phyloP scores from a whole-genome alignment of 2,113 vertebrate species.

The Eidolon helvum region DNA sequence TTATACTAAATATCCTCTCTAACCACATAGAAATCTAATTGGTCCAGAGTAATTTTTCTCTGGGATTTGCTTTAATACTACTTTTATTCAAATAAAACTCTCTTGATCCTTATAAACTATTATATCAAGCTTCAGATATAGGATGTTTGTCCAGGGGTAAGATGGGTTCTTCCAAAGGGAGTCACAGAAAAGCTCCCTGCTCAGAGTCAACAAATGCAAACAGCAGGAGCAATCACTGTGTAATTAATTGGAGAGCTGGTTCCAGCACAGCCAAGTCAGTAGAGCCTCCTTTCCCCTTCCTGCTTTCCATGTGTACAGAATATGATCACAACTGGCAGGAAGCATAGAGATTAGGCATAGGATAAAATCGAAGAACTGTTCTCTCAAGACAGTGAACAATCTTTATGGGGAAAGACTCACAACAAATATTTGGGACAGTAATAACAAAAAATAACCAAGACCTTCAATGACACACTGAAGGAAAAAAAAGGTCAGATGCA shows the following conservation, averaged over 20 bases:
- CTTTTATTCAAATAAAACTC: slow-evolving; percentile 47
- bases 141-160: slow-evolving; percentile 33
- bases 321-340: background rate
- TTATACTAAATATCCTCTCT: background rate
- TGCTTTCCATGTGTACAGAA: background rate
- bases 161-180: background rate
- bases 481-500: background rate
- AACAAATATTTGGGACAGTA: background rate
- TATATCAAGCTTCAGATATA: background rate
- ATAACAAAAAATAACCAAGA: background rate
- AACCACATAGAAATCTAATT: slow-evolving; percentile 30
- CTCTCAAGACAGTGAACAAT: background rate
- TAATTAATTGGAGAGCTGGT: background rate
- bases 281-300: background rate
- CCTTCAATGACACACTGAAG: background rate
- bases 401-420: background rate
- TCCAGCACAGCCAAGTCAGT: background rate
- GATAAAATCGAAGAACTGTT: background rate
- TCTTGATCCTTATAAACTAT: slow-evolving; percentile 35
- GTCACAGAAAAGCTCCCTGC: background rate
- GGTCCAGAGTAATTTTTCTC: slow-evolving; percentile 34
- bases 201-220: background rate
- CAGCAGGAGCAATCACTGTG: background rate
- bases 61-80: slow-evolving; percentile 39
- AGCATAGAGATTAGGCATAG: background rate